Evolutionary conservation across 2,888 invertebrate genomes (phyloP), one percentile per base, ranked within the genome.

Genomic region (Drosophila fungiperda): DNA sequence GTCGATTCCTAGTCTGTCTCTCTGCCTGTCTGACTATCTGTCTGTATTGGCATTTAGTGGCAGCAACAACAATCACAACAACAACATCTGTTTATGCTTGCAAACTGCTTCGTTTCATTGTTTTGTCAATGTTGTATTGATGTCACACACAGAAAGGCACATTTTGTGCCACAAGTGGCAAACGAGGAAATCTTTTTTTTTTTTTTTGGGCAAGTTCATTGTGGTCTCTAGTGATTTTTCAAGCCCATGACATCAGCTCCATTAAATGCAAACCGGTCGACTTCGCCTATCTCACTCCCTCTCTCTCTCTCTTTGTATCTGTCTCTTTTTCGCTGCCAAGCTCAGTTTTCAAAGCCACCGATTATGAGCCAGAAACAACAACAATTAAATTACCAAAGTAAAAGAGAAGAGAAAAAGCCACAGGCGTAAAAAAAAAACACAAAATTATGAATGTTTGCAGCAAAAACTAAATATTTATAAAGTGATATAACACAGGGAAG

Each of bases 201-300:
- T 26, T 29, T 29, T 65, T 73, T 32, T 42, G 42, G 57, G 61
- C 79, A 67, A 72, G 71, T 78, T 71, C 64, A 73, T 65, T 73
- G 70, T 71, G 77, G 77, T 75, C 66, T 80, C 58, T 71, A 62
- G 64, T 66, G 65, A 55, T 53, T 68, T 67, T 42, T 58, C 66
- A 40, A 69, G 75, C 59, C 73, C 83, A 87, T 85, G 85, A 87
- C 85, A 87, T 85, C 79, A 80, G 87, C 84, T 82, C 80, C 57
- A 73, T 76, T 80, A 77, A 67, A 36, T 57, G 61, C 71, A 80
- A 80, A 85, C 85, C 85, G 88, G 85, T 87, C 85, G 87, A 83
- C 80, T 67, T 69, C 58, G 36, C 23, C 36, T 65, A 66, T 57
- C 36, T 60, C 20, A 23, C 45, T 15, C 45, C 38, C 36, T 57